Base-by-base conservation (phyloP, 2,797 vertebrate genomes). In the Xiphorhynchus erythropygius region DNA sequence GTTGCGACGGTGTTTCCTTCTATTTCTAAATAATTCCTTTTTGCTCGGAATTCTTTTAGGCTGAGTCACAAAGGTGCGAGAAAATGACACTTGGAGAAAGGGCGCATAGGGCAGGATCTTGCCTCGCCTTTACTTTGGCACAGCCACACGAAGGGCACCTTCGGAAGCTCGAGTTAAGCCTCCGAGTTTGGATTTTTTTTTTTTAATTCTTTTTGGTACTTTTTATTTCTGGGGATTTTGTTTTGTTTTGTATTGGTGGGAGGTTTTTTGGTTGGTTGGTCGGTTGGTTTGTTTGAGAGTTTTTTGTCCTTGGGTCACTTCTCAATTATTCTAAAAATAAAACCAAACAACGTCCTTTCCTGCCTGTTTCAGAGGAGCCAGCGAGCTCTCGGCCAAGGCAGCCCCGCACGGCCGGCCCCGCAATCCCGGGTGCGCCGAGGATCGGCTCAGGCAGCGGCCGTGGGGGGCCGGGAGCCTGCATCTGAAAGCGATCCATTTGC, bases 31-130 rank as follows among this genome's bases (percentile, higher is more conserved):
- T 39, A 71, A 39, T 9, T 10, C 14, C 11, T 39, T 8, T 14
- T 35, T 71, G 11, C 13, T 76, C 30, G 18, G 35, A 55, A 62
- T 53, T 41, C 28, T 4, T 84, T 86, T 13, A 25, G 18, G 46
- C 81, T 73, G 8, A 64, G n/a, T 71, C 46, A 30, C 25, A 81
- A 84, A 86, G 21, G 23, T 2, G n/a, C 1, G 2, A 13, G 25
- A 24, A 41, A 67, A 47, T 39, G 3, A 9, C 39, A 1, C 12
- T 62, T 7, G 17, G 32, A 60, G 59, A 23, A 73, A n/a, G 30
- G 21, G 32, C 8, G 4, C 11, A 0, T 5, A 23, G 15, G 33
- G 0, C 7, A 27, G 19, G 32, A 24, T 13, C 30, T 30, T n/a
- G 10, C n/a, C 25, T 64, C 18, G 32, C 60, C 10, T 15, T 24